Percentiles rank a stretch among this genome's conserved stretches.
These are phyloP conservation scores for Teleopsis dalmanni DNA, from an alignment of 1,140 invertebrate species.

Conservation along the genomic window DNA sequence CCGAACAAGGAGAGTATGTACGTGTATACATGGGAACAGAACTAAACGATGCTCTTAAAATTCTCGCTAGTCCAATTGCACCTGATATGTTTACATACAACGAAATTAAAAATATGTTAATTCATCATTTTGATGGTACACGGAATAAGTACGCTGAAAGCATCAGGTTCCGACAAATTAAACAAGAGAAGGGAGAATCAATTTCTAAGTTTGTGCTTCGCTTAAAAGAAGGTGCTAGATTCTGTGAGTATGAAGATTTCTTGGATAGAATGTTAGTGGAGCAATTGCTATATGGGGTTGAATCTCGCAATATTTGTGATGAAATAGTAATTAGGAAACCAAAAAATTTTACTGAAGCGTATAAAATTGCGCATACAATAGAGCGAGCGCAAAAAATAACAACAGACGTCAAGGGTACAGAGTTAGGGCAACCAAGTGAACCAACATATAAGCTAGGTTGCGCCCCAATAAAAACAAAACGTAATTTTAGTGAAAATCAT, in stretches of 20 bases:
- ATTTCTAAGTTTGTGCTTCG: background rate
- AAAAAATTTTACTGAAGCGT: background rate
- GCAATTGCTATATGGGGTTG: background rate
- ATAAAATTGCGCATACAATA: background rate
- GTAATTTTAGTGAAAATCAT: no score
- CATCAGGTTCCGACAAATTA: background rate
- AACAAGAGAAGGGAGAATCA: background rate
- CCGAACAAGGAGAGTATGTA: background rate
- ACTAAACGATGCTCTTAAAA: background rate
- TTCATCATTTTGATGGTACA: slow-evolving; percentile 1
- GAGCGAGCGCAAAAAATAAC: background rate
- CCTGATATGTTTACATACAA: background rate
- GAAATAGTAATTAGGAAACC: slow-evolving; percentile 1
- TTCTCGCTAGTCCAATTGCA: background rate
- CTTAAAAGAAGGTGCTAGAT: background rate
- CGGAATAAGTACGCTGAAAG: background rate
- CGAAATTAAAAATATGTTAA: background rate
- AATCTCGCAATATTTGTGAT: background rate
- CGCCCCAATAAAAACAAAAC: no score
- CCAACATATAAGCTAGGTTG: no score
- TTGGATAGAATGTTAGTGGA: background rate
- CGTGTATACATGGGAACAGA: background rate
- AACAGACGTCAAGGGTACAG: no score
- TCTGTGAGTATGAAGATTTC: slow-evolving; percentile 2
- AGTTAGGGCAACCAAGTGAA: no score